These are phyloP conservation scores for Bergia sp. DNA, from an alignment of 92 coral and sea anemone genomes.

Conservation along the genomic window DNA sequence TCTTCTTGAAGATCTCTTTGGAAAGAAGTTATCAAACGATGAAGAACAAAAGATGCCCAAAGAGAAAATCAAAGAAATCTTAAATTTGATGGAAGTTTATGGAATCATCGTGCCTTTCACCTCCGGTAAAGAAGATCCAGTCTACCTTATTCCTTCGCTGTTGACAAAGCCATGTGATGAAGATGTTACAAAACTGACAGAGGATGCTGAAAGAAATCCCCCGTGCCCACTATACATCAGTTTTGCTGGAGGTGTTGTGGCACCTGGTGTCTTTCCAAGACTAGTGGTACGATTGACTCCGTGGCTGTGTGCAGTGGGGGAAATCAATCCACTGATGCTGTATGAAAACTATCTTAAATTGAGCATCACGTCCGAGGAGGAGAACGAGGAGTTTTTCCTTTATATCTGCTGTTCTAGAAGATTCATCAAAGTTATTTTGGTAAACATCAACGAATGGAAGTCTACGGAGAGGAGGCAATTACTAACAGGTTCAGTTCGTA, in stretches of 20 bases:
- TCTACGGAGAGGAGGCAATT: not conserved
- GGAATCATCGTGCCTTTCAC: not conserved
- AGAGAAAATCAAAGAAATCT: not conserved
- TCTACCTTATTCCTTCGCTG: not conserved
- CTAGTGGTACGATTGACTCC: not conserved
- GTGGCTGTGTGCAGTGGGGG: not conserved
- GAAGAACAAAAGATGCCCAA: too few relatives aligned
- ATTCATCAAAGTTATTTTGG: not conserved
- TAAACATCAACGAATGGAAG: not conserved
- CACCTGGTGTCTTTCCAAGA: not conserved
- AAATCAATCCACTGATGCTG: not conserved
- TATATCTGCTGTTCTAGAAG: not conserved
- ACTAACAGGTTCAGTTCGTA: not conserved
- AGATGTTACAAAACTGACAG: not conserved
- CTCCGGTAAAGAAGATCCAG: not conserved
- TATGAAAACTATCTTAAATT: too few relatives aligned
- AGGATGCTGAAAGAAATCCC: not conserved
- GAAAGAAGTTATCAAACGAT: not conserved
- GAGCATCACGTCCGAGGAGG: not conserved
- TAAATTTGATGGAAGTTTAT: too few relatives aligned
- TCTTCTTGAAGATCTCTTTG: not conserved
- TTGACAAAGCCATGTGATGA: not conserved
- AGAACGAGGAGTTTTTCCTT: not conserved
- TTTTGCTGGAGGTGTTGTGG: not conserved
- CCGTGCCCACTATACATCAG: not conserved